Conservation (phyloP, 2,888 invertebrate species). For the Polymixis flavicincta region DNA sequence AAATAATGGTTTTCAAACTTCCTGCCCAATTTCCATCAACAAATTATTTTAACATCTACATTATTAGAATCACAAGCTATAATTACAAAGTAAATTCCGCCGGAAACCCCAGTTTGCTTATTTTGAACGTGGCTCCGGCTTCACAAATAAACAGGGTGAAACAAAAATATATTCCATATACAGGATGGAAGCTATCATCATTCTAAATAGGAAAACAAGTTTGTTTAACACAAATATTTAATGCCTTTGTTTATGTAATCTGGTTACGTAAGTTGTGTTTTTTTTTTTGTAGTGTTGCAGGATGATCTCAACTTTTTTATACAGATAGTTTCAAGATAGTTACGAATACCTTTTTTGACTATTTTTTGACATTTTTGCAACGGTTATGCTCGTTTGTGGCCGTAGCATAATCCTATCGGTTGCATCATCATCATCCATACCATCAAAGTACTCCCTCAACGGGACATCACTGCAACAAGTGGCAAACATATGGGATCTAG, state of each 20-base stretch:
- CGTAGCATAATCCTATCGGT: no score
- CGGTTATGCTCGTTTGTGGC: no score
- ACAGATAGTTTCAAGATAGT: no score
- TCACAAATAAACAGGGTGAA: conserved; percentile 38
- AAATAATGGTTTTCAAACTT: neutral
- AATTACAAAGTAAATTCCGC: conserved; percentile 44
- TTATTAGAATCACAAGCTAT: conserved; percentile 40
- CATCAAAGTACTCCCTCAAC: no score
- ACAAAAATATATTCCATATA: conserved; percentile 37
- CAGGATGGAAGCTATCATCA: conserved; percentile 18
- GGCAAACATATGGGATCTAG: no score
- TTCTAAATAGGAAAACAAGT: conserved; percentile 33
- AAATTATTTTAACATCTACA: conserved; percentile 34
- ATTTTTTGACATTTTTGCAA: no score
- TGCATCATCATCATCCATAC: no score
- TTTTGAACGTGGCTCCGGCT: conserved; percentile 21
- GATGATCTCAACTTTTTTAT: no score
- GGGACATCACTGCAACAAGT: no score
- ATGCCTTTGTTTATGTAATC: conserved; percentile 14
- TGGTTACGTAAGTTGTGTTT: neutral
- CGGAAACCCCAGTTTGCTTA: conserved; percentile 23
- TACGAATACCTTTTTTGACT: no score
- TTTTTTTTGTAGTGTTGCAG: no score
- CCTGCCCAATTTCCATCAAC: neutral
- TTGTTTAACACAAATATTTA: conserved; percentile 24